Evolutionary conservation across 1,140 invertebrate genomes (phyloP), one percentile per base, ranked within the genome.

Genomic region (Philaenus spumarius): DNA sequence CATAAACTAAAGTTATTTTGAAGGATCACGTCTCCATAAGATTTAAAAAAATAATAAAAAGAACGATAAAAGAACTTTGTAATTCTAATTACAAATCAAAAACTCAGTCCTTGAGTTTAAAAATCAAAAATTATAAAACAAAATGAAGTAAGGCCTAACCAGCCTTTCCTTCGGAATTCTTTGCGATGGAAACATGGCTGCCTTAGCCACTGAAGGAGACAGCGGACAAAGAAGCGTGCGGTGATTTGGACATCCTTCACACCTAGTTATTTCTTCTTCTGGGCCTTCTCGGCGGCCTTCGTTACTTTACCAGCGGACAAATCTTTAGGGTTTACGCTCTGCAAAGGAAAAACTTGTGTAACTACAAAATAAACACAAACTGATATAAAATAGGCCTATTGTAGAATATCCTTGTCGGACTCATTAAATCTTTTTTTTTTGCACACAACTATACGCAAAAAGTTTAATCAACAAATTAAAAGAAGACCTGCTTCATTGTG

Each of bases 281-380:
- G 84, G 73, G 93, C 94, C 82, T 97, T 97, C 79, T 95, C 91
- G 71, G 93, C 95, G 72, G 94, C 92, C 83, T 97, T 97, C 79
- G 95, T 97, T 73, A 94, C 89, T 82, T 97, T 97, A 69, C 92
- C 94, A 61, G 83, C 77, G 55, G 80, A 78, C 2, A 81, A 78
- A 64, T 95, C 94, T 78, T 94, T 93, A 77, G 89, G 89, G 70
- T 78, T 88, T 54, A 93, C 90, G 54, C 70, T 72, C 72, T 74
- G 65, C 1, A 70, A 37, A 9, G n/a, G 7, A 68, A 47, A 66
- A 39, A 64, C 58, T 43, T 14, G 47, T n/a, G 1, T 22, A 35
- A 22, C 20, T 3, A 48, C 6, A 24, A 24, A 24, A 51, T 2
- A n/a, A 5, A 20, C n/a, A n/a, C n/a, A n/a, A 9, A n/a, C n/a